These are phyloP conservation scores for Nansenia antarctica DNA, from an alignment of 2,113 vertebrate species.

Conservation along the genomic window DNA sequence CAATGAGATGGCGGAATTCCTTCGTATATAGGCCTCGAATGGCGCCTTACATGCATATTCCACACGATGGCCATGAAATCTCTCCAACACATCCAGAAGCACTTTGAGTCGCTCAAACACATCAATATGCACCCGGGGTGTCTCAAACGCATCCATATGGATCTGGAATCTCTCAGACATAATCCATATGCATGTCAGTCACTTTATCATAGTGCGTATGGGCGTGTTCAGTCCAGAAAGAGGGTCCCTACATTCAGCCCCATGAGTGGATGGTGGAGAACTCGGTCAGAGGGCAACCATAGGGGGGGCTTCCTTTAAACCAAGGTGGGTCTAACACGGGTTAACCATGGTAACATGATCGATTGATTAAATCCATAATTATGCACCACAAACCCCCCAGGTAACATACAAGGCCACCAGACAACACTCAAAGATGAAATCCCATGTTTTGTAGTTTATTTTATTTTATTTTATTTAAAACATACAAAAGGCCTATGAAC, in stretches of 20 bases:
- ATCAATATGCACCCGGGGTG: no score
- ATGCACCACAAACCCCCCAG: no score
- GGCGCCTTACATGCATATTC: not conserved
- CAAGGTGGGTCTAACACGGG: not conserved
- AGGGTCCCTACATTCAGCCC: not conserved
- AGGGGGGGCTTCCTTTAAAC: not conserved
- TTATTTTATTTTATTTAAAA: no score
- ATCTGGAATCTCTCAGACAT: not conserved
- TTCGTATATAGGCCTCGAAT: not conserved
- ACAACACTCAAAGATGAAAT: no score
- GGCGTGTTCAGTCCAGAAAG: constrained; percentile 1
- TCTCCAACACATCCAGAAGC: not conserved
- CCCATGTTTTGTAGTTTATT: no score
- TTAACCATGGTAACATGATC: not conserved
- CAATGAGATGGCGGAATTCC: not conserved
- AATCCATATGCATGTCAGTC: not conserved
- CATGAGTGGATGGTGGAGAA: constrained; percentile 9
- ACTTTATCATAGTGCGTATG: constrained; percentile 17
- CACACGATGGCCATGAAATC: not conserved
- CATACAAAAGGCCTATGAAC: no score
- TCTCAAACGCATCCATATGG: no score
- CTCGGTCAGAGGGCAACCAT: constrained; percentile 9
- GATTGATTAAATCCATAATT: not conserved
- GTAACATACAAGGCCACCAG: no score
- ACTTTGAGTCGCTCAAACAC: no score